Conservation (phyloP, 2,113 vertebrate genomes). For the Neoarius graeffei region DNA sequence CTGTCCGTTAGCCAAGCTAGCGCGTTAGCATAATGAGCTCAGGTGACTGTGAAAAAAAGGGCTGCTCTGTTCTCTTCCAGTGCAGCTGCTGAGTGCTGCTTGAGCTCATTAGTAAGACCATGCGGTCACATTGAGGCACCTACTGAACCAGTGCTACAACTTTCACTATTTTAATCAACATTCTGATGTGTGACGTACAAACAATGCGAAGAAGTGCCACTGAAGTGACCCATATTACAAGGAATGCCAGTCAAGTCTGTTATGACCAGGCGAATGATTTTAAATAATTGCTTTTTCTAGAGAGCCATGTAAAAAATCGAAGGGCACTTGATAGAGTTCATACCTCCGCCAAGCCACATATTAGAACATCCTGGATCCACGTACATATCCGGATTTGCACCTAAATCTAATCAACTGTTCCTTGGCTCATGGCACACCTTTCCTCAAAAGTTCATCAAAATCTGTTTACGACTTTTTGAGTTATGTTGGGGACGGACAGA, state of each 20-base stretch:
- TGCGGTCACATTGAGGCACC: background rate
- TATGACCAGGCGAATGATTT: background rate
- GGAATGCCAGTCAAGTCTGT: background rate
- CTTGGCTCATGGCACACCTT: too few relatives aligned
- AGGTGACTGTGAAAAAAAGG: slow-evolving; percentile 60
- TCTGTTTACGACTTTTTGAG: too few relatives aligned
- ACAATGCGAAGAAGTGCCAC: background rate
- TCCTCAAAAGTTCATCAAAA: too few relatives aligned
- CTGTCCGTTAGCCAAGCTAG: slow-evolving; percentile 64
- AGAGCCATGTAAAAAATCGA: background rate
- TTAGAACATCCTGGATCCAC: too few relatives aligned
- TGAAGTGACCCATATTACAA: background rate
- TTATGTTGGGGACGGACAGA: too few relatives aligned
- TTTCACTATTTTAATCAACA: background rate
- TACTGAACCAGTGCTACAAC: background rate
- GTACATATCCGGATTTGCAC: too few relatives aligned
- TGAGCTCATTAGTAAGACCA: slow-evolving; percentile 28
- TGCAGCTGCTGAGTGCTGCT: slow-evolving; percentile 33
- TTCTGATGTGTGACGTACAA: background rate
- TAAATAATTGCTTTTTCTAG: background rate
- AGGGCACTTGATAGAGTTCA: too few relatives aligned
- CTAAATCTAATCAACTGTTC: too few relatives aligned
- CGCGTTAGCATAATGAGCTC: slow-evolving; percentile 73
- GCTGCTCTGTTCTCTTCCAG: slow-evolving; percentile 49
- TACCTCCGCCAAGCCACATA: too few relatives aligned